Conservation (phyloP, 2,888 invertebrate species). For the Sicus ferrugineus region DNA sequence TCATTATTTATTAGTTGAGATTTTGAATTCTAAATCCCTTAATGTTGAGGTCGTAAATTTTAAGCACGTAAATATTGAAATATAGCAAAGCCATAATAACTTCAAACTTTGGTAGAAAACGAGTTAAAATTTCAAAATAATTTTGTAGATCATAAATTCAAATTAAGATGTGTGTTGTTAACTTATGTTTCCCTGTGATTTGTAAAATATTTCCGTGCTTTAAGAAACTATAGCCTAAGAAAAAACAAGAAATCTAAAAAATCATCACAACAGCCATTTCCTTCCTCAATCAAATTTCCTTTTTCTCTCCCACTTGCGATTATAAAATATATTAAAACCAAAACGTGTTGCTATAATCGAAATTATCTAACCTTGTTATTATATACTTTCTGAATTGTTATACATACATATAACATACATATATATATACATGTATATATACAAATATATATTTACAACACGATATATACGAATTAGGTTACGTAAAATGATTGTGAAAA, state of each 20-base stretch:
- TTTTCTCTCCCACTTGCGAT: not conserved
- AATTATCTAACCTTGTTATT: slow-evolving; percentile 39
- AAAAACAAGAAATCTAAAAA: slow-evolving; percentile 11
- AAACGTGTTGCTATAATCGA: slow-evolving; percentile 28
- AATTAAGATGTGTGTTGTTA: no score
- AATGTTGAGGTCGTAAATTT: no score
- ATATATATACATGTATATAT: slow-evolving; percentile 37
- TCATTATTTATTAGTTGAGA: no score
- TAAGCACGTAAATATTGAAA: no score
- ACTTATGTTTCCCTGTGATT: no score
- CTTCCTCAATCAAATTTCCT: slow-evolving; percentile 6
- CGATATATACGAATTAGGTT: slow-evolving; percentile 29
- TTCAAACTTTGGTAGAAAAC: no score
- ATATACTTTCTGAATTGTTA: slow-evolving; percentile 40
- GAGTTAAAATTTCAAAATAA: no score
- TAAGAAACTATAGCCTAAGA: no score
- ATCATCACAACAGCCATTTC: slow-evolving; percentile 11
- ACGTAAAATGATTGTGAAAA: slow-evolving; percentile 36
- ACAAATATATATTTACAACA: slow-evolving; percentile 41
- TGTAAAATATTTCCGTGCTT: no score
- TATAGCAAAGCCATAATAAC: no score
- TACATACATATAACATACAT: slow-evolving; percentile 36
- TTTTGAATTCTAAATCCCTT: no score
- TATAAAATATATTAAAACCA: not conserved
- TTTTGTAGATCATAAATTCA: no score